Evolutionary conservation across 64 coral and sea anemone species (phyloP).

Genomic region (Acropora tenuis): DNA sequence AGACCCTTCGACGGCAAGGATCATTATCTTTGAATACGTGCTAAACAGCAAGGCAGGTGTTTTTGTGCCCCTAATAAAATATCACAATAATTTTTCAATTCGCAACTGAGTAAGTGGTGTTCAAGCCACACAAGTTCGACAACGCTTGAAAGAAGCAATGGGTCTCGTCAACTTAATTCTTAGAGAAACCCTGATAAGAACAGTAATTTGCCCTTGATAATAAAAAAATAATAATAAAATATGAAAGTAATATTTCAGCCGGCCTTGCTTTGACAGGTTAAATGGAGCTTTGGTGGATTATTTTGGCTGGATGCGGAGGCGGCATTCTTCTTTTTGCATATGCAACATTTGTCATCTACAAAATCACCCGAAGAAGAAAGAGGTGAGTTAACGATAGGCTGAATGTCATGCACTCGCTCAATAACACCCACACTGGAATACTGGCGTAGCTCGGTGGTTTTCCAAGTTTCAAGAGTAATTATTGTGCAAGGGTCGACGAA

Average conservation of each 20-base stretch:
- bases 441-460: too few relatives aligned
- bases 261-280: constrained; percentile 3
- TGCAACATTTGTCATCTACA: constrained; percentile 23
- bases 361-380: constrained; percentile 5
- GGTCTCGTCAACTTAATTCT: too few relatives aligned
- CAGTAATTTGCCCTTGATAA: too few relatives aligned
- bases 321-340: constrained; percentile 29
- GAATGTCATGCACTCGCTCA: too few relatives aligned
- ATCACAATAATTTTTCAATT: neutral
- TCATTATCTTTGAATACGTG: neutral
- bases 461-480: too few relatives aligned
- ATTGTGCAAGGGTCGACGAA: too few relatives aligned
- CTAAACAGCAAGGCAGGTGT: neutral
- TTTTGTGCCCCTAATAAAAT: neutral
- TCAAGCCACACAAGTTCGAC: neutral
- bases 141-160: neutral
- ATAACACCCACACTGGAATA: too few relatives aligned
- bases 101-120: too few relatives aligned
- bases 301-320: constrained; percentile 41
- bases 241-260: neutral
- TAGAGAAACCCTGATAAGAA: too few relatives aligned
- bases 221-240: neutral
- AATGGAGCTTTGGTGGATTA: constrained; percentile 47
- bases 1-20: neutral
- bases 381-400: neutral